Conservation (phyloP, 1,140 invertebrate genomes). For the Heterodera schachtii region DNA sequence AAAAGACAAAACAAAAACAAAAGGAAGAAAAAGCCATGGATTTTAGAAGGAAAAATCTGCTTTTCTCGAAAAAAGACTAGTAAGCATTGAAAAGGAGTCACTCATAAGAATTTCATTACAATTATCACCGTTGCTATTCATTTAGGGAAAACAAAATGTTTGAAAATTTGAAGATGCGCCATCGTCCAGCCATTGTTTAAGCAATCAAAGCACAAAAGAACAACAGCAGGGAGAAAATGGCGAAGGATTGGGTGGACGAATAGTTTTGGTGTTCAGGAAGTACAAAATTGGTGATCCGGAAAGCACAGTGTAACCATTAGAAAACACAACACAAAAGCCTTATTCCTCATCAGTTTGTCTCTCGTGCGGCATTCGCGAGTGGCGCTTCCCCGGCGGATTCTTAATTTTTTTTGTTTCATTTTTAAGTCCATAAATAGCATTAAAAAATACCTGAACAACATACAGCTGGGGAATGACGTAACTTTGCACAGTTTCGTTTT, state of each 20-base stretch:
- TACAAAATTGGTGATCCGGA: not conserved
- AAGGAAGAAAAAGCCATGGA: too few species aligned
- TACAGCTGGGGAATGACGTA: constrained; percentile 4
- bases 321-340: too few species aligned
- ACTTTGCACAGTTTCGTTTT: not conserved
- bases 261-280: not conserved
- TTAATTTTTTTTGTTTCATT: not conserved
- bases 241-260: not conserved
- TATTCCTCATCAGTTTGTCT: not conserved
- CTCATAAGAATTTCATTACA: too few species aligned
- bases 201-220: not conserved
- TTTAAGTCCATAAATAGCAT: too few species aligned
- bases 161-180: not conserved
- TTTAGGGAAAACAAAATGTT: not conserved
- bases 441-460: constrained; percentile 10
- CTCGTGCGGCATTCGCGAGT: not conserved
- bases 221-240: not conserved
- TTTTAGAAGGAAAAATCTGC: too few species aligned
- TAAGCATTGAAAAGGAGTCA: too few species aligned
- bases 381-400: not conserved
- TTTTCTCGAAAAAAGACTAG: too few species aligned
- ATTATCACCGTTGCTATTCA: too few species aligned
- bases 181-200: not conserved
- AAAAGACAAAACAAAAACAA: not conserved
- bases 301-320: not conserved